Evolutionary conservation across 1,140 invertebrate species (phyloP).

Genomic region (Calephelis virginiensis): DNA sequence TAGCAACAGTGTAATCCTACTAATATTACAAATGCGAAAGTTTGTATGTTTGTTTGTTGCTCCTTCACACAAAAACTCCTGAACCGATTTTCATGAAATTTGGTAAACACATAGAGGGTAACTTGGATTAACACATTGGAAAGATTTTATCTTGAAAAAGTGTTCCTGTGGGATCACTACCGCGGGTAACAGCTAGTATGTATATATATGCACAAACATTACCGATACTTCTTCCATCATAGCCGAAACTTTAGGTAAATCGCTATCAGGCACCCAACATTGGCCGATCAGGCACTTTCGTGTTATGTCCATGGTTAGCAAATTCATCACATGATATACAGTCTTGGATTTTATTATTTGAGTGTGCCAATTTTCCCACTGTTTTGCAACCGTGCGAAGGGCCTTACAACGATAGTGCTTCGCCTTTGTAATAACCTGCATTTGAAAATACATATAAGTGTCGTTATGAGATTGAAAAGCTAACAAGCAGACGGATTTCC

Average conservation of each 20-base stretch:
- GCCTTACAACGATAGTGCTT: slow-evolving; percentile 49
- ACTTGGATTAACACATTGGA: too few species aligned
- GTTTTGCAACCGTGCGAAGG: slow-evolving; percentile 66
- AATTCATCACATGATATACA: slow-evolving; percentile 81
- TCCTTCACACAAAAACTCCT: too few species aligned
- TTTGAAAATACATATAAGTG: too few species aligned
- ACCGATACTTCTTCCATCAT: slow-evolving; percentile 92
- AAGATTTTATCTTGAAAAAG: too few species aligned
- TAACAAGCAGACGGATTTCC: too few species aligned
- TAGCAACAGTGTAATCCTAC: too few species aligned
- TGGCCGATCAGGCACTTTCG: slow-evolving; percentile 94
- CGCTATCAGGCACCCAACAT: slow-evolving; percentile 91
- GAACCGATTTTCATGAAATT: too few species aligned
- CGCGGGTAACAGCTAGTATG: background rate
- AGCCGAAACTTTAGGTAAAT: slow-evolving; percentile 87
- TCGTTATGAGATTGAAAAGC: too few species aligned
- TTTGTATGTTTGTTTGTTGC: too few species aligned
- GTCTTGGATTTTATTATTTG: slow-evolving; percentile 92
- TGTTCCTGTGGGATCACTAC: too few species aligned
- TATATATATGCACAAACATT: slow-evolving; percentile 40
- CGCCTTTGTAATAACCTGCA: slow-evolving; percentile 85
- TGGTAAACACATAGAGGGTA: background rate
- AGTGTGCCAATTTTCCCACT: slow-evolving; percentile 90
- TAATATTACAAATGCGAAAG: too few species aligned
- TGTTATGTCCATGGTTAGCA: slow-evolving; percentile 85